Evolutionary conservation across 2,888 invertebrate genomes (phyloP), one percentile per base, ranked within the genome.

Genomic region (Megaustenia siamemsis): DNA sequence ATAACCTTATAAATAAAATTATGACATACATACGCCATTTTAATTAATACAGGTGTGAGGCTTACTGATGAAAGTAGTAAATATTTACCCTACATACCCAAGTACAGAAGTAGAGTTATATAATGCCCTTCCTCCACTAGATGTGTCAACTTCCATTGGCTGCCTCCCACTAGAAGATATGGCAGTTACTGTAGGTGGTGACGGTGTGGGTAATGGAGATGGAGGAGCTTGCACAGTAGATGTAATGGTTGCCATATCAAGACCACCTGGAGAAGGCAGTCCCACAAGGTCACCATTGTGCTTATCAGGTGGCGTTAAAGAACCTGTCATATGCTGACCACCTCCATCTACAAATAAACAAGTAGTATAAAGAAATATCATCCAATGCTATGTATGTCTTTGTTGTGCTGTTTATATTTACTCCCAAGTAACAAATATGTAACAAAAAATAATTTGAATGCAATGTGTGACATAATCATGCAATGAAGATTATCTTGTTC

Each of bases 151-250:
- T 76, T 82, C 82, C 82, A 82, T 82, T 5, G 82, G 49, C 38
- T 66, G 82, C 21, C 78, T 78, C 38, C 78, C 32, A 53, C 43
- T 69, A 10, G 40, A 69, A 21, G 45, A 75, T 5, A 69, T 32
- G 6, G 82, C 38, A 21, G 82, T 68, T 10, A 66, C 68, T 43
- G 86, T 84, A 35, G 91, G 91, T 21, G 92, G 92, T 18, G 95
- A 95, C 43, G 95, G 95, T 53, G 95, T 95, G 43, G 95, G 95
- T 68, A 95, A 92, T 35, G 96, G 96, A 90, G 96, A 96, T 84
- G 96, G 96, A 88, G 97, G 97, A 86, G 97, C 97, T 94, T 97
- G 97, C 94, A 97, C 96, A 89, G 95, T 95, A 91, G 96, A 96
- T 35, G 93, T 89, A 86, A 94, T 89, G 79, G 93, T 88, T 69